Conservation (phyloP, 37 sponge, comb jelly and placozoan genomes). For the Cliona cf. orientalis region DNA sequence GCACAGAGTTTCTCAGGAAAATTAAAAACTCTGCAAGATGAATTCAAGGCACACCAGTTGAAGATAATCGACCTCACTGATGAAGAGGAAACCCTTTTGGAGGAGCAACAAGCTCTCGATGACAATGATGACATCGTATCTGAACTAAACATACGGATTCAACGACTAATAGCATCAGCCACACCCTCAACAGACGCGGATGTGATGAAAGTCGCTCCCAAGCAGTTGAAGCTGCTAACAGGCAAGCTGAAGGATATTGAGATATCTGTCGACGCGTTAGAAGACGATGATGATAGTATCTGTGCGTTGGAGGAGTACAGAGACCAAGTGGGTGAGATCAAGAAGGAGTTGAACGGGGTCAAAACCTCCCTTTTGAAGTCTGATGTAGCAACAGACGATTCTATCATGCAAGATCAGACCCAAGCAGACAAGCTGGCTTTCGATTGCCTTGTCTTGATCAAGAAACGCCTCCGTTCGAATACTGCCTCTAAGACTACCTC, state of each 20-base stretch:
- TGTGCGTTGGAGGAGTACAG: constrained; percentile 6
- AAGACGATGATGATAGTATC: neutral
- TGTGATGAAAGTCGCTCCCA: neutral
- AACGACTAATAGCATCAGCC: neutral
- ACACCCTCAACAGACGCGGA: neutral
- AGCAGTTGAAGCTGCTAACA: neutral
- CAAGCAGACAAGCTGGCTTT: neutral
- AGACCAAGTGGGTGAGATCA: constrained; percentile 7
- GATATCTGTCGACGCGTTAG: too few relatives aligned
- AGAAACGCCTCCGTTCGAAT: constrained; percentile 10
- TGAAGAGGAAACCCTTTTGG: constrained; percentile 5
- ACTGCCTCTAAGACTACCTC: neutral
- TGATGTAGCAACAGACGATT: constrained; percentile 1
- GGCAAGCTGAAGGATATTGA: neutral
- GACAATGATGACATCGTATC: constrained; percentile 22
- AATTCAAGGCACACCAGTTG: constrained; percentile 10
- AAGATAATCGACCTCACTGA: constrained; percentile 17
- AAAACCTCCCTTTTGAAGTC: neutral
- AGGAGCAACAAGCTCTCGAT: constrained; percentile 21
- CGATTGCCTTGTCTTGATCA: neutral
- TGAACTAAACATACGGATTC: constrained; percentile 2
- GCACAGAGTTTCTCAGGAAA: constrained; percentile 4
- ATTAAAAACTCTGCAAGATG: constrained; percentile 19
- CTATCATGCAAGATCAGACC: constrained; percentile 8
- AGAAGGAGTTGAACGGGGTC: neutral